Evolutionary conservation across 2,888 invertebrate genomes (phyloP).

Genomic region (Eristalis tenax): DNA sequence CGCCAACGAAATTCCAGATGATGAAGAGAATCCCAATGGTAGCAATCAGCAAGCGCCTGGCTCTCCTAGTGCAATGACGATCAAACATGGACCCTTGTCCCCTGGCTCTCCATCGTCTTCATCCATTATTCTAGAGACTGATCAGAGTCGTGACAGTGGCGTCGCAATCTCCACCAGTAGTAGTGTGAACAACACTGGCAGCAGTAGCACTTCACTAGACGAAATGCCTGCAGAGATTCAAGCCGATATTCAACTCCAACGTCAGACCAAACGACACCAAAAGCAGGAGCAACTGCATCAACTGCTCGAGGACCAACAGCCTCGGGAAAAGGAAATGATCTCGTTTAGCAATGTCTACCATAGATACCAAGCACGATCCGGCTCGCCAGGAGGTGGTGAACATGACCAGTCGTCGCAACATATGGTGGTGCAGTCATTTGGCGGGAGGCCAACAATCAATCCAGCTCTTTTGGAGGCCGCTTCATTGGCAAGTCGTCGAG

Average conservation of each 20-base stretch:
- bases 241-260: constrained; percentile 71
- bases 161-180: constrained; percentile 77
- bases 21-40: constrained; percentile 73
- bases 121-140: constrained; percentile 75
- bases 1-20: constrained; percentile 84
- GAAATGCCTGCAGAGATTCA: constrained; percentile 66
- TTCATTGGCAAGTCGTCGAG: constrained; percentile 77
- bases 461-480: constrained; percentile 80
- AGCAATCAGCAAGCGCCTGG: constrained; percentile 43
- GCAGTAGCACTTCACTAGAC: constrained; percentile 62
- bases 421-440: constrained; percentile 40
- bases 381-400: constrained; percentile 37
- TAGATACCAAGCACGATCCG: constrained; percentile 62
- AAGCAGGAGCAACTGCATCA: constrained; percentile 47
- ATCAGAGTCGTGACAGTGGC: constrained; percentile 78
- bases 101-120: constrained; percentile 58
- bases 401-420: constrained; percentile 64
- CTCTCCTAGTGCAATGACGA: constrained; percentile 39
- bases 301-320: constrained; percentile 44
- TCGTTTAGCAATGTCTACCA: constrained; percentile 67
- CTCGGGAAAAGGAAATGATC: constrained; percentile 56
- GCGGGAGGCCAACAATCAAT: constrained; percentile 77
- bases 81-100: constrained; percentile 46
- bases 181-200: constrained; percentile 69
- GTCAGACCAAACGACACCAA: constrained; percentile 81